Evolutionary conservation across 2,888 invertebrate species (phyloP), one percentile per base, ranked within the genome.

Genomic region (Agriopis leucophaearia): DNA sequence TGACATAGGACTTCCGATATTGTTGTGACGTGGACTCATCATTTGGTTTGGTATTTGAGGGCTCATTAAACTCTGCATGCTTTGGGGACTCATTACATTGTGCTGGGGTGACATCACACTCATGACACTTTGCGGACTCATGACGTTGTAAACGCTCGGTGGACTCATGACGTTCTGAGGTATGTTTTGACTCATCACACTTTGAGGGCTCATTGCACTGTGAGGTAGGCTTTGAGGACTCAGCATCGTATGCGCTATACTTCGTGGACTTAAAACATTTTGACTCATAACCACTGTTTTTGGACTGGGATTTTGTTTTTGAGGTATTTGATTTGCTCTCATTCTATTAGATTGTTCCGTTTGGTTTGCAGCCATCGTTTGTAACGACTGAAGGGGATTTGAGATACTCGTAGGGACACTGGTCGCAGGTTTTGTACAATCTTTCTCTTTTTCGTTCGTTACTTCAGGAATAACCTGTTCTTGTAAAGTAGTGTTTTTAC

Each of bases 11-110:
- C 87, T 87, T 9, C 88, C 88, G 4, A 90, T 84, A 63, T 90
- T 90, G 52, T 88, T 89, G 61, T 90, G 89, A 47, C 90, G 81
- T 27, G 91, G 91, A 73, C 94, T 94, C 94, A 94, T 93, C 81
- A 93, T 90, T 78, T 92, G 93, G 73, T 88, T 92, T 0, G 92
- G 80, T 88, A 92, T 91, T 78, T 91, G 93, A 27, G 93, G 93
- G 69, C 93, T 93, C 91, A 92, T 88, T n/a, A 92, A 72, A 61
- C 90, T 91, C 69, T 90, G 92, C 90, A 75, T 75, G 51, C 75
- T 75, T 55, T 91, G 93, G 13, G 93, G 93, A 70, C 93, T 93
- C 91, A 92, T 88, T 10, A 92, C 73, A 54, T 90, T 91, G 71
- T 90, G 92, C 87, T 75, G 75, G 6, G 75, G 75, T 45, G 75